These are phyloP conservation scores for Myrmecophaga tridactyla DNA, from an alignment of 2,113 vertebrate genomes.

Conservation along the genomic window DNA sequence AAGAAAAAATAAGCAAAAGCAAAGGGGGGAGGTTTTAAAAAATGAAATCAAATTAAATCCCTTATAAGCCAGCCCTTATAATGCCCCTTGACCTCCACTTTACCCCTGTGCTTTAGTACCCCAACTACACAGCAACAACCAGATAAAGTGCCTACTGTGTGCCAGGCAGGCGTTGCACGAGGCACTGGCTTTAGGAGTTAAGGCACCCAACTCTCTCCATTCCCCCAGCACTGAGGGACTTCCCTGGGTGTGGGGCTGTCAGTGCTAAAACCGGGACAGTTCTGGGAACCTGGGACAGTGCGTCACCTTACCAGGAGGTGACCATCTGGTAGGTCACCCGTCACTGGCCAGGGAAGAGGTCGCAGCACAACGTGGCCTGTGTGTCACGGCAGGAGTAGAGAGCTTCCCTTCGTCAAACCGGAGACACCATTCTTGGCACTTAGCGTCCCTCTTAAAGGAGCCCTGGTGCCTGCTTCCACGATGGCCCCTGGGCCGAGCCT, in stretches of 20 bases:
- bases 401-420: not conserved
- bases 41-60: not conserved
- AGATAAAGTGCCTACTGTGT: not conserved
- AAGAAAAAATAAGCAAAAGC: too few relatives aligned
- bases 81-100: not conserved
- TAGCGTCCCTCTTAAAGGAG: not conserved
- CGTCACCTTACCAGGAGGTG: too few relatives aligned
- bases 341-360: not conserved
- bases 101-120: not conserved
- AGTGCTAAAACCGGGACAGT: not conserved
- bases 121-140: not conserved
- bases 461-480: fast-evolving
- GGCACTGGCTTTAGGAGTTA: not conserved
- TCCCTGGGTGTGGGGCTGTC: not conserved
- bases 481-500: not conserved
- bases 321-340: too few relatives aligned
- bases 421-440: not conserved
- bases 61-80: not conserved
- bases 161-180: not conserved
- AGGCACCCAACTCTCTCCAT: not conserved
- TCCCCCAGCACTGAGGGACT: not conserved
- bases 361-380: not conserved
- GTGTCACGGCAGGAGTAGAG: not conserved
- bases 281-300: not conserved
- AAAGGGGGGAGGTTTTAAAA: not conserved